phyloP scores from a whole-genome alignment of 2,888 invertebrate genomes.

The Cabera pusaria region DNA sequence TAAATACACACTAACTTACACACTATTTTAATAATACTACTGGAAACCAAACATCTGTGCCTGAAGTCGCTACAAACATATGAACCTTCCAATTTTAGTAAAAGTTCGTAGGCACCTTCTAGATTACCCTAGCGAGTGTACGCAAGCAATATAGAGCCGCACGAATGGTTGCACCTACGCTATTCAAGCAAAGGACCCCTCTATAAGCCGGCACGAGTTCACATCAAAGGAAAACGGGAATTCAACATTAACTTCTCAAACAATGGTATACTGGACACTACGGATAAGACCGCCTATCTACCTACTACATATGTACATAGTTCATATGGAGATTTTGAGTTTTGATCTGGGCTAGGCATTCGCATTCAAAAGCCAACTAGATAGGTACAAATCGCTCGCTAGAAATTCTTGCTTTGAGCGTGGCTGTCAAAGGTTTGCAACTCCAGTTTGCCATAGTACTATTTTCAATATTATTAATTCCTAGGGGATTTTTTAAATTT shows the following conservation, averaged over 20 bases:
- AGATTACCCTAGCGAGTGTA: conserved; percentile 28
- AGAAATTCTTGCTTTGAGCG: conserved; percentile 3
- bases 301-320: conserved; percentile 4
- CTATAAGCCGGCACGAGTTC: conserved; percentile 56
- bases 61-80: not conserved
- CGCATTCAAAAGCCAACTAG: not conserved
- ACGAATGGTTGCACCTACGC: conserved; percentile 62
- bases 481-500: too few species aligned
- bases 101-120: conserved; percentile 3
- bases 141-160: conserved; percentile 46
- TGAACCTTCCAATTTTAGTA: not conserved
- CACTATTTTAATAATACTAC: too few species aligned
- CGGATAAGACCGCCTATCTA: conserved; percentile 12
- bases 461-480: too few species aligned
- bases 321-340: conserved; percentile 14
- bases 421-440: too few species aligned
- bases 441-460: too few species aligned
- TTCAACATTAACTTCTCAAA: conserved; percentile 63
- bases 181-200: conserved; percentile 62
- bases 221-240: conserved; percentile 68
- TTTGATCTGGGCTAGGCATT: conserved; percentile 5
- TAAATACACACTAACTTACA: too few species aligned
- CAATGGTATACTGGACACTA: conserved; percentile 39
- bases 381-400: too few species aligned
- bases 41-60: too few species aligned